A percentile compares a stretch with the other conserved stretches of the same genome.
Evolutionary conservation across 1,140 invertebrate species (phyloP).

Genomic region (Trachymyrmex septentrionalis): DNA sequence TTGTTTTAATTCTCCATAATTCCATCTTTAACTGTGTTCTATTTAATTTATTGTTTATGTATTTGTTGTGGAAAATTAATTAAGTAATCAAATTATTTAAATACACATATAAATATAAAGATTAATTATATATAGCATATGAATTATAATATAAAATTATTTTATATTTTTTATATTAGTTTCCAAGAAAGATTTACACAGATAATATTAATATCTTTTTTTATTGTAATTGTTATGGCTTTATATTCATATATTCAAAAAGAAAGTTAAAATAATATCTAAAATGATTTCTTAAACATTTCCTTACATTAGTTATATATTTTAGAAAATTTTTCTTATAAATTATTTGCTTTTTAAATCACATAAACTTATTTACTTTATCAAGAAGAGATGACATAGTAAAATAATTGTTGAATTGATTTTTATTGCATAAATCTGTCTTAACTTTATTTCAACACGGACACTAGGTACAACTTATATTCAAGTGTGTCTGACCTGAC

Average conservation of each 20-base stretch:
- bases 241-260: background rate
- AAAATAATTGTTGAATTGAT: background rate
- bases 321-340: background rate
- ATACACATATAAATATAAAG: background rate
- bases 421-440: background rate
- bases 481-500: conserved; percentile 77
- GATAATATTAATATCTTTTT: background rate
- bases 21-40: background rate
- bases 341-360: background rate
- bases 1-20: conserved; percentile 57
- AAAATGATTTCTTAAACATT: background rate
- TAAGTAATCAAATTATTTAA: background rate
- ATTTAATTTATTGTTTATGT: background rate
- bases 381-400: background rate
- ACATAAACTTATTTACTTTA: background rate
- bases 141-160: background rate
- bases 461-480: conserved; percentile 56
- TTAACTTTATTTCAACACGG: background rate
- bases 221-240: background rate
- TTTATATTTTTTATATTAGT: background rate
- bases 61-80: background rate
- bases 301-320: background rate
- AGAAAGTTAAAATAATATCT: background rate
- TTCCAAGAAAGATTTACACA: background rate
- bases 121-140: background rate